A percentile compares a stretch with the other conserved stretches of the same genome.
phyloP scores from a whole-genome alignment of 2,797 vertebrate genomes.

The Phrynocephalus vlangalii region DNA sequence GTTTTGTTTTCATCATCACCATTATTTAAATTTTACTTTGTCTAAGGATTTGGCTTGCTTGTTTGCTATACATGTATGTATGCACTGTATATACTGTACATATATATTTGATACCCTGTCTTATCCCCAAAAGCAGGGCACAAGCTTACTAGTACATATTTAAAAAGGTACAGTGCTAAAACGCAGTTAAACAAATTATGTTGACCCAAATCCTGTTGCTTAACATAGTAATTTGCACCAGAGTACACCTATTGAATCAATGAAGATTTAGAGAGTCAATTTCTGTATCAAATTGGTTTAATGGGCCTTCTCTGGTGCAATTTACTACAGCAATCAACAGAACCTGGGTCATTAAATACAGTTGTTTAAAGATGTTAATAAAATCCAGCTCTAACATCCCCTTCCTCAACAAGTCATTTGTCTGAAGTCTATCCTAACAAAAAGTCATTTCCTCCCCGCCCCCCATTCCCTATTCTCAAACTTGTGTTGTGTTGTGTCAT shows the following conservation, averaged over 20 bases:
- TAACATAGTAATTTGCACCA: no score
- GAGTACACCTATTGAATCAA: no score
- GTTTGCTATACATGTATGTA: background rate
- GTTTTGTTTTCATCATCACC: background rate
- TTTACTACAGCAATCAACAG: no score
- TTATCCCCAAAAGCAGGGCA: background rate
- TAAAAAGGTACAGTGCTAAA: background rate
- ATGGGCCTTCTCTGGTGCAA: no score
- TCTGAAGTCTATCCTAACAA: background rate
- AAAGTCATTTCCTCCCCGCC: background rate
- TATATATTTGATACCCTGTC: background rate
- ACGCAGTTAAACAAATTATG: background rate
- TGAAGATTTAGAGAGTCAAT: no score
- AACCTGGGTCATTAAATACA: background rate
- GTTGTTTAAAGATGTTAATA: background rate
- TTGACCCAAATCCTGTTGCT: no score
- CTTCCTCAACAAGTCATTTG: background rate
- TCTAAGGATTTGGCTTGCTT: background rate
- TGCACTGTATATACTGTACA: background rate
- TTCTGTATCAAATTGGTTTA: no score
- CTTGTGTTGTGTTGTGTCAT: no score
- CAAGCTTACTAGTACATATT: background rate
- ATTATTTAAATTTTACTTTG: background rate
- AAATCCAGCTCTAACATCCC: background rate
- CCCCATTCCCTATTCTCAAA: no score